Evolutionary conservation across 2,797 vertebrate species (phyloP), one percentile per base, ranked within the genome.

Genomic region (Carapus acus): DNA sequence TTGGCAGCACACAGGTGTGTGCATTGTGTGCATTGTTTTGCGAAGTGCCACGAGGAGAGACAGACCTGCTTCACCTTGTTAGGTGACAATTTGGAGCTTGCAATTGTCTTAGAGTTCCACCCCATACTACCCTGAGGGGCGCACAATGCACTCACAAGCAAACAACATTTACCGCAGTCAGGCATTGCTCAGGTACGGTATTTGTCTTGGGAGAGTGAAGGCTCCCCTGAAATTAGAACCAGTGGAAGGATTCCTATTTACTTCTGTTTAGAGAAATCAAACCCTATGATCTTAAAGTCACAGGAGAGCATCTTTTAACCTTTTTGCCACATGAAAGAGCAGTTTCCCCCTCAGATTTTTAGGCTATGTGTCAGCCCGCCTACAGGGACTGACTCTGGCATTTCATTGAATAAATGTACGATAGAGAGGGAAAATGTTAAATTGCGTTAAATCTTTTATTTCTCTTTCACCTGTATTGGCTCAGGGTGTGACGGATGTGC

Each of bases 231-330:
- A 18, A 64, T 69, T 62, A 58, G 57, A 37, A 43, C 43, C 60
- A 60, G 50, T 58, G 24, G 71, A 72, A 71, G 49, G 49, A 19
- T 57, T 64, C 52, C 41, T 27, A 47, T 80, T 78, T 73, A 70
- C 65, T 67, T 61, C 49, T 59, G 61, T 74, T 71, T 65, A 58
- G 49, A 61, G 49, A 43, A 74, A 62, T 78, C 71, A 71, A 66
- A 79, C 53, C n/a, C 40, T 22, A 17, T 70, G 74, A 78, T 77
- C 78, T 82, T 80, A 65, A 68, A 81, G 73, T 71, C 76, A 54
- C 66, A 48, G 43, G 69, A 71, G 73, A 77, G 43, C 49, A 43
- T 59, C 43, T 55, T 22, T 58, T 60, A 61, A 45, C 58, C 58
- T 48, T 64, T 62, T 74, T 61, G 20, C 41, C 60, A 49, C 51